These are phyloP conservation scores for Trematomus bernacchii DNA, from an alignment of 2,797 vertebrate genomes.

Conservation along the genomic window DNA sequence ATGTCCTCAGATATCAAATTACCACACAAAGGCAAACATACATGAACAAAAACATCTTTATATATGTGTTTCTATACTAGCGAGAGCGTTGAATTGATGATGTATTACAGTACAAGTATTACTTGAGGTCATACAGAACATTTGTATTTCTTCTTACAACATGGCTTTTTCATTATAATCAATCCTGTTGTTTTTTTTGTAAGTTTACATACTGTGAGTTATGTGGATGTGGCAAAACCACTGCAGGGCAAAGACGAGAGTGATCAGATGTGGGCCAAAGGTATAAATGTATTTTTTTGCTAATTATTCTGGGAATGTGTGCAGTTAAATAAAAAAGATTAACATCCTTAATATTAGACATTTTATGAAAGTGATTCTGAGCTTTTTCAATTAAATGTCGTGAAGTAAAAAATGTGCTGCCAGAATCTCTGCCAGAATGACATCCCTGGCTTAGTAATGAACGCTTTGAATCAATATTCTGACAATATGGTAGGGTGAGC, in stretches of 20 bases:
- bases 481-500: too few species aligned
- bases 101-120: conserved; percentile 1
- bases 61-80: neutral
- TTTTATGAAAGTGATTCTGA: too few species aligned
- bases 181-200: neutral
- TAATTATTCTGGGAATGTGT: neutral
- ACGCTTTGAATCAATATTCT: too few species aligned
- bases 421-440: too few species aligned
- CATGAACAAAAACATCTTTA: neutral
- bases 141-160: neutral
- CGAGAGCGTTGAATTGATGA: neutral
- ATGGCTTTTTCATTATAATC: neutral
- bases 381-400: too few species aligned
- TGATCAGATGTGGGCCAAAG: neutral
- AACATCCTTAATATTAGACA: neutral
- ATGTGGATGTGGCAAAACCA: neutral
- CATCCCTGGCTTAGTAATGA: too few species aligned
- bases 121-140: neutral
- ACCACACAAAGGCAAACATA: neutral
- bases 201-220: neutral
- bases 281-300: neutral
- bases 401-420: too few species aligned
- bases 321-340: neutral
- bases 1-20: conserved; percentile 18
- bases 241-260: neutral